Evolutionary conservation across 2,888 invertebrate species (phyloP).

Genomic region (Agonopterix subpropinquella): DNA sequence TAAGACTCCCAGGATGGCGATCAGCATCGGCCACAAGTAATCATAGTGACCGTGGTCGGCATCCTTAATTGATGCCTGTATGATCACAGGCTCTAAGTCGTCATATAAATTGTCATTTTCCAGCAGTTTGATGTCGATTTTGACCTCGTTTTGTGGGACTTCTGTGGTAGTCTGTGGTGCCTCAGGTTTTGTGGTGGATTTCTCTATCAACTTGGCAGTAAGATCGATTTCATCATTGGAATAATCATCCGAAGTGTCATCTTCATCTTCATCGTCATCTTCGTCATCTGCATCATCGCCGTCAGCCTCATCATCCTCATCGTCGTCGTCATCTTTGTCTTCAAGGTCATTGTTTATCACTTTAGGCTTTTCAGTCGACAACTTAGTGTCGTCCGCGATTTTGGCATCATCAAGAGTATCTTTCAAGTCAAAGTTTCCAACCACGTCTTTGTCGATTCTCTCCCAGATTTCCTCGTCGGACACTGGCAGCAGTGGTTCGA

Average conservation of each 20-base stretch:
- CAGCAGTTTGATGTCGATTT: conserved; percentile 50
- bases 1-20: conserved; percentile 74
- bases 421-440: conserved; percentile 58
- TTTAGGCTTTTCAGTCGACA: conserved; percentile 18
- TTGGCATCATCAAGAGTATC: conserved; percentile 61
- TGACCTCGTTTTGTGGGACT: conserved; percentile 22
- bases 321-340: conserved; percentile 36
- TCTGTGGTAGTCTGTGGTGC: conserved; percentile 11
- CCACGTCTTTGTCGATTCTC: conserved; percentile 54
- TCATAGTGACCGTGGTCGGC: conserved; percentile 63
- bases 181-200: conserved; percentile 17
- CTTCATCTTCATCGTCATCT: conserved; percentile 40
- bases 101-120: conserved; percentile 46
- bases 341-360: conserved; percentile 18
- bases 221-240: conserved; percentile 54
- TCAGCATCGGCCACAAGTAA: conserved; percentile 75
- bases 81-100: conserved; percentile 40
- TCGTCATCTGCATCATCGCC: conserved; percentile 52
- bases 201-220: conserved; percentile 55
- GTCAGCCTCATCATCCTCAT: conserved; percentile 42
- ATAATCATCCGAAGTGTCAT: conserved; percentile 46
- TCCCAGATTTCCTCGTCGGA: conserved; percentile 70
- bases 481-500: conserved; percentile 46
- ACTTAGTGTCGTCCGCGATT: conserved; percentile 31
- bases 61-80: conserved; percentile 47